A percentile compares a stretch with the other conserved stretches of the same genome.
These are phyloP conservation scores for Helicoverpa zea DNA, from an alignment of 1,140 invertebrate species.

Conservation along the genomic window DNA sequence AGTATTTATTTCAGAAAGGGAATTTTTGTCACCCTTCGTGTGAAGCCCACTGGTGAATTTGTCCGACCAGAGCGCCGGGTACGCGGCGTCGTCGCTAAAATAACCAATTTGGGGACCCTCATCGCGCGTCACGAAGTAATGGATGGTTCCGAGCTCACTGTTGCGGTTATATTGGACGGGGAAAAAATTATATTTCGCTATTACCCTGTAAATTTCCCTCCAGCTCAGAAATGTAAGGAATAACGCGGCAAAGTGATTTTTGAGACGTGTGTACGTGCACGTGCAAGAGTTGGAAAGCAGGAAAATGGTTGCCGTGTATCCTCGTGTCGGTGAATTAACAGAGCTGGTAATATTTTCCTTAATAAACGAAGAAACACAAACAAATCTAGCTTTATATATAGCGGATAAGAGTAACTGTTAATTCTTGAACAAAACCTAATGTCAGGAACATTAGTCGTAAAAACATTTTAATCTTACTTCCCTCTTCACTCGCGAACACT, in stretches of 20 bases:
- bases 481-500: not conserved
- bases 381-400: not conserved
- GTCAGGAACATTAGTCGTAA: not conserved
- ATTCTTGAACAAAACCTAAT: constrained; percentile 8
- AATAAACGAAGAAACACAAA: not conserved
- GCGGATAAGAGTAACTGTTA: not conserved
- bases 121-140: constrained; percentile 61
- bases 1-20: not conserved
- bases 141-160: constrained; percentile 53
- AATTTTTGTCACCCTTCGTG: constrained; percentile 23
- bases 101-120: constrained; percentile 61
- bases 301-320: not conserved
- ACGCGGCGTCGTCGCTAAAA: constrained; percentile 47
- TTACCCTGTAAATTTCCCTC: constrained; percentile 39
- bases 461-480: not conserved
- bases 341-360: not conserved
- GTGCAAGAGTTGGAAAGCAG: not conserved
- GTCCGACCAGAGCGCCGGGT: constrained; percentile 35
- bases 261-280: constrained; percentile 3
- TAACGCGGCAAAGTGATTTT: constrained; percentile 17
- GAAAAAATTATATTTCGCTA: constrained; percentile 52
- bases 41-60: constrained; percentile 34
- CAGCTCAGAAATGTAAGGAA: constrained; percentile 23
- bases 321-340: not conserved
- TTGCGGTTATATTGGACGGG: constrained; percentile 59